Evolutionary conservation across 2,888 invertebrate genomes (phyloP).

Genomic region (Rugalucina vietnamica): DNA sequence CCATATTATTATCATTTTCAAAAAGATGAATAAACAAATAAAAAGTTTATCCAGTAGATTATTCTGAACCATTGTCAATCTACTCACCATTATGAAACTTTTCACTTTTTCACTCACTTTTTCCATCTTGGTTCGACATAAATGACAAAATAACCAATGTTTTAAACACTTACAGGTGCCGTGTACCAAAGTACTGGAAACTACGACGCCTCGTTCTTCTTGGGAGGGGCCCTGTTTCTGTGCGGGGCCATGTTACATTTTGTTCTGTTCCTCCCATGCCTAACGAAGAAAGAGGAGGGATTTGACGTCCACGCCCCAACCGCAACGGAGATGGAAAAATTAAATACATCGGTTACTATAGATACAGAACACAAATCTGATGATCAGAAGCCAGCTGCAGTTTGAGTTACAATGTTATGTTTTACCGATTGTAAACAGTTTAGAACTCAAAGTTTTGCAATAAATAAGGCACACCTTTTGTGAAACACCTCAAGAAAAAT

Average conservation of each 20-base stretch:
- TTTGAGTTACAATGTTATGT: background rate
- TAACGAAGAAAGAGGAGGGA: constrained; percentile 46
- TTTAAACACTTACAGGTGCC: constrained; percentile 88
- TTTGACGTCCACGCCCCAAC: background rate
- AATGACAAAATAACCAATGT: too few relatives aligned
- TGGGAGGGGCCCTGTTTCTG: constrained; percentile 95
- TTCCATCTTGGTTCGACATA: too few relatives aligned
- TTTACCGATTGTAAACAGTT: too few relatives aligned
- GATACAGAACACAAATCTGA: background rate
- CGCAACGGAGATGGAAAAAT: background rate
- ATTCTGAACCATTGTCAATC: too few relatives aligned
- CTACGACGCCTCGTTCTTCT: constrained; percentile 95
- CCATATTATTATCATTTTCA: too few relatives aligned
- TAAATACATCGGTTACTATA: background rate
- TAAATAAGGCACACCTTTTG: too few relatives aligned
- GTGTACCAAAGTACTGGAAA: constrained; percentile 94
- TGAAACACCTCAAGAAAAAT: too few relatives aligned
- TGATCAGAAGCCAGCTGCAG: background rate
- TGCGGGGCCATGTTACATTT: constrained; percentile 92
- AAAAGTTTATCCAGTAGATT: too few relatives aligned
- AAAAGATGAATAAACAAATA: too few relatives aligned
- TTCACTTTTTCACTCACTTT: too few relatives aligned
- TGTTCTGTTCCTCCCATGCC: constrained; percentile 78
- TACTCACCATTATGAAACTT: too few relatives aligned
- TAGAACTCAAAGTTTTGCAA: too few relatives aligned